Base-by-base conservation (phyloP, 1,140 invertebrate species). In the Drosophila watanabei region DNA sequence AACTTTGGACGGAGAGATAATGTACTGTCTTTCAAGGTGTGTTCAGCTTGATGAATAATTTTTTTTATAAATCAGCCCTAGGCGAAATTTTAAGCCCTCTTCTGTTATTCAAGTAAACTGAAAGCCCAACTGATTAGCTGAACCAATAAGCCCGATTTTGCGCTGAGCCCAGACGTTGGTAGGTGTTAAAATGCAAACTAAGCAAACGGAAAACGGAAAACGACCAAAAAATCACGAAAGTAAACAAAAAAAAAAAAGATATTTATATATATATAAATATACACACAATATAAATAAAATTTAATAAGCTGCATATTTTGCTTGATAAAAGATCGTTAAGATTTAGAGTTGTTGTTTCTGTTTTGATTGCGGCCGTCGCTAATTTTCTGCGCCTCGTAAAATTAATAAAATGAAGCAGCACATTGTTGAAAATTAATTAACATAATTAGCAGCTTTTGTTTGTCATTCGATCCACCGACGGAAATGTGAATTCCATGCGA, bases 371-470 rank as follows among this genome's bases (percentile, higher is more conserved):
- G 64, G 75, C 82, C 86, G 79, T 86, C 79, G 86, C 86, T 80
- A 63, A 89, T 72, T 66, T 89, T 89, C 71, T 89, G 85, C 85
- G 78, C 75, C 79, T 89, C 85, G 58, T 89, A 73, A 90, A 89
- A 89, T 85, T 85, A 89, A 85, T 90, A 90, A 90, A 70, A 82
- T 70, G 72, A 80, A 80, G 63, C 79, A 56, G 37, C 79, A 63
- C 79, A 84, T 84, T 88, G 70, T 79, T 85, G 69, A 79, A 71
- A 63, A 65, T 83, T 75, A 73, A 85, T 89, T 90, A 90, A 79
- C 86, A 89, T 89, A 89, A 90, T 89, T 90, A 79, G 75, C 33
- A 5, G 75, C 86, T 60, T 82, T 89, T 89, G 85, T 89, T 58
- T 39, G 24, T 48, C 4, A n/a, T 11, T 32, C 28, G 24, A 24